A percentile compares a stretch with the other conserved stretches of the same genome.
Evolutionary conservation across 1,140 invertebrate species (phyloP).

Genomic region (Bombyx mori): ASM3026992v2 NC_085107.1:20643501-20644000

Average conservation of each 20-base stretch:
- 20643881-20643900: constrained; percentile 5
- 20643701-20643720: not conserved
- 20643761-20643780: not conserved
- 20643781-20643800: not conserved
- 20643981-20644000: constrained; percentile 4
- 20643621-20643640: no score
- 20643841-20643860: not conserved
- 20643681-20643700: no score
- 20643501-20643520: no score
- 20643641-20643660: no score
- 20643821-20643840: not conserved
- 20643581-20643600: no score
- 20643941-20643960: constrained; percentile 18
- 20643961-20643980: constrained; percentile 14
- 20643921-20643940: constrained; percentile 18
- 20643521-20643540: no score
- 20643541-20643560: no score
- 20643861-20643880: not conserved
- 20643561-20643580: no score
- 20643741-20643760: constrained; percentile 1
- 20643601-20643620: no score
- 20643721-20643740: constrained; percentile 4
- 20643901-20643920: constrained; percentile 6
- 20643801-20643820: not conserved
- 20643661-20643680: no score